Percentiles rank a stretch among this genome's conserved stretches.
These are phyloP conservation scores for Drosophila birchii DNA, from an alignment of 2,888 invertebrate genomes.

Conservation along the genomic window DNA sequence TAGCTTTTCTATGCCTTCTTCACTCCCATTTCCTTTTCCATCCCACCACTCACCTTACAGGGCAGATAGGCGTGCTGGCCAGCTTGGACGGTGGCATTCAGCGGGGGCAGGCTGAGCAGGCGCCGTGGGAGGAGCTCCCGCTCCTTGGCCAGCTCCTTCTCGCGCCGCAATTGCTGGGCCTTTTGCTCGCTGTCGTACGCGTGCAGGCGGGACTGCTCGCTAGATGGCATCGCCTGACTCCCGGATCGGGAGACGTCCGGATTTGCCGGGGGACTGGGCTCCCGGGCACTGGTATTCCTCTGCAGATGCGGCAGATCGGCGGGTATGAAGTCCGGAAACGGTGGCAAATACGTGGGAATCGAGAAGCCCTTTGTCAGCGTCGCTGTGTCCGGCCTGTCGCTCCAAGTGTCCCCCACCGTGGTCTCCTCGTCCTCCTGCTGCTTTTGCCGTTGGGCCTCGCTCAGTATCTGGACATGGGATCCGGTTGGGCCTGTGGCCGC, in stretches of 20 bases:
- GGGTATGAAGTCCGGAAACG: slow-evolving; percentile 78
- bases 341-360: slow-evolving; percentile 82
- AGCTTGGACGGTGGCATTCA: slow-evolving; percentile 95
- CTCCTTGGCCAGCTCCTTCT: slow-evolving; percentile 71
- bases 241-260: slow-evolving; percentile 6
- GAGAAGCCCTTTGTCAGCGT: slow-evolving; percentile 81
- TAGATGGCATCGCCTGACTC: slow-evolving; percentile 20
- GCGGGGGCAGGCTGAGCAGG: slow-evolving; percentile 82
- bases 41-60: slow-evolving; percentile 88
- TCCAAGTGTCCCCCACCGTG: slow-evolving; percentile 58
- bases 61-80: slow-evolving; percentile 96
- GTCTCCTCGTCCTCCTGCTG: slow-evolving; percentile 27
- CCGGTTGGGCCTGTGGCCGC: slow-evolving; percentile 44
- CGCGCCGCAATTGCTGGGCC: slow-evolving; percentile 63
- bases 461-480: slow-evolving; percentile 16
- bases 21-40: neutral
- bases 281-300: slow-evolving; percentile 20
- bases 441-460: slow-evolving; percentile 1
- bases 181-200: slow-evolving; percentile 75
- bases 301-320: slow-evolving; percentile 72
- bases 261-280: neutral
- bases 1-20: neutral
- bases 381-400: slow-evolving; percentile 73
- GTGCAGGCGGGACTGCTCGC: slow-evolving; percentile 73
- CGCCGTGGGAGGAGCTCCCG: slow-evolving; percentile 62